Base-by-base conservation (phyloP, 2,888 invertebrate species). In the Drosophila atripex region DNA sequence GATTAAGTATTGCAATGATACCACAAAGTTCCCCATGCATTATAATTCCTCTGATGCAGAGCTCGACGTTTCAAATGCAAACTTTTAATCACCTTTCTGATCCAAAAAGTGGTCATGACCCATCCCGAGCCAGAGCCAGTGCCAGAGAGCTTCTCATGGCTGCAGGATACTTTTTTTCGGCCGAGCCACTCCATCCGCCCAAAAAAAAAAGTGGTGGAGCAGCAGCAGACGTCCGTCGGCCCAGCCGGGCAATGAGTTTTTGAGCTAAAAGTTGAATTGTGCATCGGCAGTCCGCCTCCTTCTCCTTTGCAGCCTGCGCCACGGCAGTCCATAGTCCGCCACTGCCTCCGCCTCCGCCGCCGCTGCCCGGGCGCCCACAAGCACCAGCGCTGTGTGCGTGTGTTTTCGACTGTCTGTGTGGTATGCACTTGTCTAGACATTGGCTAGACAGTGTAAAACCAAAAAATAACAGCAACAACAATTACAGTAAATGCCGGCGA, bases 361-460 rank as follows among this genome's bases (percentile, higher is more conserved):
- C 12, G 32, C 32, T 12, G 4, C 32, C 35, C 35, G 35, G 35
- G 35, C n/a, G 5, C 25, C 46, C 46, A 16, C 4, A 32, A 32
- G 12, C 16, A 1, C 18, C 18, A 7, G 49, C 14, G 50, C 53
- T 59, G 64, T 58, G 69, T 64, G 59, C 70, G 86, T 61, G 70
- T 73, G 73, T 71, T 78, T 64, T 60, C 55, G 53, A 51, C 55
- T 87, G 80, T 82, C 77, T 85, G 88, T 82, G 88, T 89, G 86
- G 89, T 86, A 86, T 86, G 86, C 86, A 86, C 87, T 90, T 83
- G 90, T 90, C 90, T 90, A 90, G 90, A 90, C 90, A 86, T 86
- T 88, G 90, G 90, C 90, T 90, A 90, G 90, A 90, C 90, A 88
- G 89, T 89, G 89, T 88, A 90, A 90, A 90, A 89, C 90, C 90